These are phyloP conservation scores for Halcyon leucocephala DNA, from an alignment of 2,797 vertebrate species.

Conservation along the genomic window DNA sequence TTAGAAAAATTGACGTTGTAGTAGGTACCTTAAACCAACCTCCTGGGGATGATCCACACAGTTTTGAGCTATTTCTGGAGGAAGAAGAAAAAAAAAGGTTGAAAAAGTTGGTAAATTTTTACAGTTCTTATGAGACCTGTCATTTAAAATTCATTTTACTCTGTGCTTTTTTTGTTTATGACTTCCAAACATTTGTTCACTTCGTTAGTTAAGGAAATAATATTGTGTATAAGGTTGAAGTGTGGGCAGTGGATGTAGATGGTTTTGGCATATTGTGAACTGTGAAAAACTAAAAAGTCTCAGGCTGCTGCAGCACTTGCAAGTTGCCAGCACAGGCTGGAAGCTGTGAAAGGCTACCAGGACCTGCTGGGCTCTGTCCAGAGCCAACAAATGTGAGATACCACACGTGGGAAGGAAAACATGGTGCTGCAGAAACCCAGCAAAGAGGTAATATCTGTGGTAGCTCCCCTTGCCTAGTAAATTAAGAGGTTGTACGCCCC, in stretches of 20 bases:
- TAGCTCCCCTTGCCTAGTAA: not conserved
- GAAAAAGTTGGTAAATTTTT: not conserved
- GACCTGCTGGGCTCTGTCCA: not conserved
- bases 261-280: not conserved
- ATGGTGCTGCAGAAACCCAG: not conserved
- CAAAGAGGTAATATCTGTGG: not conserved
- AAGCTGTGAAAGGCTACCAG: not conserved
- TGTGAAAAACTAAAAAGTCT: not conserved
- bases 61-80: not conserved
- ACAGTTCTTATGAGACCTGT: not conserved
- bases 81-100: not conserved
- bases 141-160: not conserved
- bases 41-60: not conserved
- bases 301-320: not conserved
- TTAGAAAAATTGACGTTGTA: not conserved
- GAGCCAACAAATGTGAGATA: not conserved
- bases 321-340: not conserved
- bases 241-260: not conserved
- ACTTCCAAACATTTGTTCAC: not conserved
- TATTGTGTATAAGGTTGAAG: not conserved
- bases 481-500: not conserved
- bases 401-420: rapidly evolving
- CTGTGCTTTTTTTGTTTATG: not conserved
- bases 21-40: not conserved
- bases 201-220: not conserved